Base-by-base conservation (phyloP, 2,888 invertebrate species). In the Macrosiphum euphorbiae region DNA sequence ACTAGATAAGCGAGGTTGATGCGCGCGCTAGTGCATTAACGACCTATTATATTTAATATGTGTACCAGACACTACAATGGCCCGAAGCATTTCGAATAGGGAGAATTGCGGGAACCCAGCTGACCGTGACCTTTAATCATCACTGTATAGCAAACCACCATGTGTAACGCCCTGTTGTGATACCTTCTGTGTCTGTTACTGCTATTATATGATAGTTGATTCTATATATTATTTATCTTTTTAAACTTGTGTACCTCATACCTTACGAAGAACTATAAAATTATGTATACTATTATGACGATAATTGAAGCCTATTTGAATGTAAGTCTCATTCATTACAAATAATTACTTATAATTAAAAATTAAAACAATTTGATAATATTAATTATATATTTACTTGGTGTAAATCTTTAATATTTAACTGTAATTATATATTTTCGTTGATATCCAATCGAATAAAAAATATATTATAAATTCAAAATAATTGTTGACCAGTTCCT, bases 91-190 rank as follows among this genome's bases (percentile, higher is more conserved):
- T 94, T 94, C 90, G n/a, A 90, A 94, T 90, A 88, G 92, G 88
- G 78, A 92, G 92, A 92, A 92, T 92, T 26, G 90, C 90, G 87
- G 85, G 90, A 58, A 94, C 85, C 61, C 94, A 86, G 86, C 90
- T 87, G 94, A 94, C 94, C 94, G 90, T 94, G 94, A 94, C 90
- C 94, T 94, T 86, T 94, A 94, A 94, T 94, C 90, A 90, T 52
- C 90, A 67, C 86, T 87, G 85, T 94, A 67, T 86, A 86, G 89
- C 92, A 87, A 94, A 86, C 41, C 94, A 52, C 41, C 90, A 41
- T 41, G 84, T 86, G 94, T 94, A 67, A 94, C 94, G 94, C 94
- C 90, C 88, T 89, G 91, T 52, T 89, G 50, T 92, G n/a, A 78
- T 88, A 88, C 78, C 88, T 88, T 88, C 88, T 52, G 28, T 92